Evolutionary conservation across 2,888 invertebrate genomes (phyloP), one percentile per base, ranked within the genome.

Genomic region (Julus scanicus): DNA sequence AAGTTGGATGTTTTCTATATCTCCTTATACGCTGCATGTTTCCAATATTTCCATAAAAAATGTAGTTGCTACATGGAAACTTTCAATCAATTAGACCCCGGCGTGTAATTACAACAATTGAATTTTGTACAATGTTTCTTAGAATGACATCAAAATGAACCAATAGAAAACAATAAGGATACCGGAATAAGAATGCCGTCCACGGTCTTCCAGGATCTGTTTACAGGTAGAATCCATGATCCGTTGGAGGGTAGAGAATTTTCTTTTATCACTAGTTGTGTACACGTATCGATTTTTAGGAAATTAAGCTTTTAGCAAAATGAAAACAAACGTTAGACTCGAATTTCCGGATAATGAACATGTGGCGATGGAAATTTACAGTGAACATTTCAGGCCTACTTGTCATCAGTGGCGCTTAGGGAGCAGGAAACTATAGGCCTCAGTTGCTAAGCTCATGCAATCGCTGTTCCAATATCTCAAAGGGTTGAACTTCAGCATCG

Each of bases 191-290:
- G 63, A 20, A 71, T 71, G 20, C 20, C 20, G 20, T 6, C 63
- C 63, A 71, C 20, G 20, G 11, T 15, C 63, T 20, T 71, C 63
- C 17, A 71, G 63, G 80, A 13, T 80, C 29, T 39, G 80, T 13
- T 37, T 80, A 39, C 80, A 80, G 80, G 80, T 80, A 80, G 80
- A 80, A 80, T 80, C 80, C 80, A 80, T 37, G 80, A 37, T 80
- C 13, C 11, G 13, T 15, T 13, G 37, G 37, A 53, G 80, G 80
- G 80, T 11, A 80, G 37, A 15, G 15, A 37, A 80, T 37, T 71
- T 29, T 20, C 20, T 71, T 8, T 71, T 20, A 53, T 53, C 63
- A 20, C 20, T 0, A n/a, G 63, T 53, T 44, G 63, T 71, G 20
- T 71, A 20, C 13, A 13, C 4, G 37, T 80, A 80, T 80, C 37